Percentiles rank a stretch among this genome's conserved stretches.
Conservation (phyloP, 2,113 vertebrate genomes). For the Tapirus terrestris region DNA sequence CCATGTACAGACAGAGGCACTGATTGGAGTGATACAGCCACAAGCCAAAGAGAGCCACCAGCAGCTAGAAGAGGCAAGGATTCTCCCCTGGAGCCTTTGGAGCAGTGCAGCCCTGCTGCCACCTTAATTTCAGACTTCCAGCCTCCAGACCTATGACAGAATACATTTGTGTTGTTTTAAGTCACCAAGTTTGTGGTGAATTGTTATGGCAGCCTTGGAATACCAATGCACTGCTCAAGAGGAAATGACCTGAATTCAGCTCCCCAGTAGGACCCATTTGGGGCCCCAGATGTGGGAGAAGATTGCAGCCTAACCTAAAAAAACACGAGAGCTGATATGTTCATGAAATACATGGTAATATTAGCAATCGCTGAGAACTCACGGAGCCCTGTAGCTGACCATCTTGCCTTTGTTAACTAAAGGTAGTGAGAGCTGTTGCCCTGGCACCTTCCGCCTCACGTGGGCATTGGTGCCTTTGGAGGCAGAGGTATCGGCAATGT, state of each 20-base stretch:
- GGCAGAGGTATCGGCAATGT: background rate
- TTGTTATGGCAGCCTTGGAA: background rate
- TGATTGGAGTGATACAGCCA: fast-evolving
- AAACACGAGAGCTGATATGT: background rate
- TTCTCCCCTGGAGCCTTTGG: background rate
- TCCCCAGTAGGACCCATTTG: background rate
- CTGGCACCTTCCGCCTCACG: fast-evolving
- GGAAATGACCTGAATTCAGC: background rate
- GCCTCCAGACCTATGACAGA: background rate
- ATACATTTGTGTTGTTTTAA: background rate
- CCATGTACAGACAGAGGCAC: background rate
- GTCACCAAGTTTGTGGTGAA: fast-evolving
- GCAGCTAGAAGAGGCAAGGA: background rate
- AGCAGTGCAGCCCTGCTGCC: background rate
- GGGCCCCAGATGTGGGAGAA: too few species aligned
- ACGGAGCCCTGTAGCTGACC: fast-evolving
- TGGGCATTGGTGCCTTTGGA: background rate
- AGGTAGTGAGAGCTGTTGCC: too few species aligned
- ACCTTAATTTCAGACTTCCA: background rate
- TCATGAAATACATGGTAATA: too few species aligned
- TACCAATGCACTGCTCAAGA: background rate
- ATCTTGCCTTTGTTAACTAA: background rate
- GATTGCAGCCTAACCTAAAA: background rate
- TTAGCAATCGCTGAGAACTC: background rate
- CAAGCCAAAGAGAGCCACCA: too few species aligned